phyloP scores from a whole-genome alignment of 2,888 invertebrate genomes.

The Drosophila buzzatii region DNA sequence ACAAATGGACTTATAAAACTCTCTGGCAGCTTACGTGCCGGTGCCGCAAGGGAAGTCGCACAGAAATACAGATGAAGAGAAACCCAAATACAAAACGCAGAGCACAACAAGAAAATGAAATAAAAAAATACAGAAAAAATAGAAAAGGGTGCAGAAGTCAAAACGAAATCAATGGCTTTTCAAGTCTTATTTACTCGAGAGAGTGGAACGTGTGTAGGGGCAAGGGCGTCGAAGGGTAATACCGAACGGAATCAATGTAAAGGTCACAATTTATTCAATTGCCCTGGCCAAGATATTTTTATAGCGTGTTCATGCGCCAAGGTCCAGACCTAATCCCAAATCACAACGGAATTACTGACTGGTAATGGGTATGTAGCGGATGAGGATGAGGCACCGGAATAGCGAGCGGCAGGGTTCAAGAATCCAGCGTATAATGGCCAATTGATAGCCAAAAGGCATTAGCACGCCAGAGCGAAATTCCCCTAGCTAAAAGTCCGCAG shows the following conservation, averaged over 20 bases:
- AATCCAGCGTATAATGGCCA: constrained; percentile 76
- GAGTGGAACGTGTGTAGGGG: not conserved
- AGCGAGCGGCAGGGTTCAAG: constrained; percentile 45
- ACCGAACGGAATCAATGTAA: constrained; percentile 72
- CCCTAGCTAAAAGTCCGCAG: constrained; percentile 56
- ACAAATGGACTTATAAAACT: constrained; percentile 76
- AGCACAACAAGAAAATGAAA: constrained; percentile 10
- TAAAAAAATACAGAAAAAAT: constrained; percentile 7
- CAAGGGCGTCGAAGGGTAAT: constrained; percentile 3
- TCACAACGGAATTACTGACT: constrained; percentile 79
- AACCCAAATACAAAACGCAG: constrained; percentile 20
- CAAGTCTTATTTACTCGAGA: constrained; percentile 71
- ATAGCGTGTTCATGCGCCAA: constrained; percentile 74
- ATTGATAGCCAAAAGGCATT: constrained; percentile 81
- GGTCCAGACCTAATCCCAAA: constrained; percentile 75
- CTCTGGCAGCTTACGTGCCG: constrained; percentile 67
- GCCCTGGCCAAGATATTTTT: constrained; percentile 76
- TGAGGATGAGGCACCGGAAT: constrained; percentile 54
- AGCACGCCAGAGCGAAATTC: constrained; percentile 76
- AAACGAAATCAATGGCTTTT: constrained; percentile 76
- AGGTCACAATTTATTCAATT: constrained; percentile 81
- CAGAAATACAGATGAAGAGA: not conserved
- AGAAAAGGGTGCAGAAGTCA: constrained; percentile 71
- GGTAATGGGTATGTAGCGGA: constrained; percentile 76
- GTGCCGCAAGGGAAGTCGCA: constrained; percentile 27